phyloP scores from a whole-genome alignment of 2,113 vertebrate genomes.

The Elgaria multicarinata region DNA sequence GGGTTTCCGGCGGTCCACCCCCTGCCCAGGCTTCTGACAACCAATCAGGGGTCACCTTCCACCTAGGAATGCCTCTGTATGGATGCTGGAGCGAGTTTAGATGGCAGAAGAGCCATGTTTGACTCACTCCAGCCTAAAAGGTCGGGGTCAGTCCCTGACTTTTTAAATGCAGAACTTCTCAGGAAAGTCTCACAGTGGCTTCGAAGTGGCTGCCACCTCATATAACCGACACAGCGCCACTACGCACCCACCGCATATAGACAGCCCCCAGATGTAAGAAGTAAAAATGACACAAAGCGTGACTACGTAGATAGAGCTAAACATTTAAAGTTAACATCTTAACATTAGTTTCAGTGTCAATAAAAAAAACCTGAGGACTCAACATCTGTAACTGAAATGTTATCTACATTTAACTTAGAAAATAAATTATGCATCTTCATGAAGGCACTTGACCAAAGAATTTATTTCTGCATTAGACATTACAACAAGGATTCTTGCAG shows the following conservation, averaged over 20 bases:
- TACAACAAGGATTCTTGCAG: conserved; percentile 51
- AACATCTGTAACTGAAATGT: conserved; percentile 2
- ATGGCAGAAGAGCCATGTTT: no score
- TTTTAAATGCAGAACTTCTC: background rate
- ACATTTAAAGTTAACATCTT: conserved; percentile 45
- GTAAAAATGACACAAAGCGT: conserved; percentile 64
- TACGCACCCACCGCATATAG: no score
- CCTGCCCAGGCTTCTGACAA: no score
- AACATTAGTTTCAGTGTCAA: conserved; percentile 64
- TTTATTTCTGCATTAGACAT: conserved; percentile 27
- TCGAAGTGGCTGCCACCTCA: no score
- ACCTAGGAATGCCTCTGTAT: no score
- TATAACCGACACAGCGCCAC: no score
- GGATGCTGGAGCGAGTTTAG: no score
- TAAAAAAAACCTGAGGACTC: conserved; percentile 13
- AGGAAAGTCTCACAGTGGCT: no score
- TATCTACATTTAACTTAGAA: conserved; percentile 37
- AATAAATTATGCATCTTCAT: conserved; percentile 1
- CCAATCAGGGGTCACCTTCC: no score
- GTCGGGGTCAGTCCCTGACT: no score
- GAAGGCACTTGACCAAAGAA: background rate
- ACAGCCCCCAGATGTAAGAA: conserved; percentile 4
- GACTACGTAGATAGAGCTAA: conserved; percentile 36
- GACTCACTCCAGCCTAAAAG: no score
- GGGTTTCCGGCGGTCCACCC: no score